Base-by-base conservation (phyloP, 2,113 vertebrate species). In the Pampusana beccarii region DNA sequence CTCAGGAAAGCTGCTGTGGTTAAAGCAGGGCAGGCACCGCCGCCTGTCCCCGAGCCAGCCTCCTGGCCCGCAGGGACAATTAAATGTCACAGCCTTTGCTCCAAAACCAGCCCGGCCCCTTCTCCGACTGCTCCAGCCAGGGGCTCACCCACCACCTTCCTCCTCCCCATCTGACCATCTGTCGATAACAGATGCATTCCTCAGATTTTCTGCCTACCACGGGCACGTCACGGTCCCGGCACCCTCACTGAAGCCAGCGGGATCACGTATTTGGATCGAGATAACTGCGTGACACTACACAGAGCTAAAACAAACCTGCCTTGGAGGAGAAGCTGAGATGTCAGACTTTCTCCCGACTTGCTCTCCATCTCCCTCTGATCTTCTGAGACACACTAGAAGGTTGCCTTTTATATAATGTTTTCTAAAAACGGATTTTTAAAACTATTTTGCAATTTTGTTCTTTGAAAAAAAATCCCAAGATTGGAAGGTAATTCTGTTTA, bases 31-130 rank as follows among this genome's bases (percentile, higher is more conserved):
- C 64, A 87, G 60, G 24, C 29, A 34, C 36, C 9, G 8, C 13
- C 2, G 0, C 36, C 46, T 36, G 25, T 44, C 0, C 18, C 31
- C 1, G 0, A 9, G 11, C 44, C 21, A 6, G 25, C 14, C 54
- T 70, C 64, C 62, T 46, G 44, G 44, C 44, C 44, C 44, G 18
- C 44, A 46, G 44, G 44, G 44, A 46, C 44, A 46, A 21, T 16
- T 38, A 51, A 34, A 61, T 38, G 34, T 31, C 81, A 74, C 25
- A 34, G 58, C 26, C 57, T 62, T 81, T 19, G 50, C 62, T 66
- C 7, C 0, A 2, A 38, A 44, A 54, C 24, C 54, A 46, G 58
- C 31, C 36, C 0, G 0, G 61, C 25, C 57, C 56, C 53, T 36
- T 56, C 38, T 17, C 44, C 0, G 0, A 4, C 26, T 69, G 61